Conservation (phyloP, 2,888 invertebrate genomes). For the Seira sanloemensis region DNA sequence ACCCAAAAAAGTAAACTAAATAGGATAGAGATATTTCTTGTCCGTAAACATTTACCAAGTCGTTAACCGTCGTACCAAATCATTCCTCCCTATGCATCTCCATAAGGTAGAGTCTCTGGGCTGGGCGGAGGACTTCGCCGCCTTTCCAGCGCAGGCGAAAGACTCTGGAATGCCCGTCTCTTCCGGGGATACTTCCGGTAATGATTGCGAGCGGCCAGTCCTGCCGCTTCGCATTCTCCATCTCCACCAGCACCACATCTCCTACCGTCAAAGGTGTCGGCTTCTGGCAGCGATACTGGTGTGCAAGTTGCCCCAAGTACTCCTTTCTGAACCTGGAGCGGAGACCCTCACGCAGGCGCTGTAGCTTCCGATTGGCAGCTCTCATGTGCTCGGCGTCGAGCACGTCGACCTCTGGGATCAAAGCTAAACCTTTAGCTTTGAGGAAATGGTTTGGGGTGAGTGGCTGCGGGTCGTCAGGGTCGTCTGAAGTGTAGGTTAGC, state of each 20-base stretch:
- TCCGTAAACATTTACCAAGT: too few relatives aligned
- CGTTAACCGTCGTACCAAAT: too few relatives aligned
- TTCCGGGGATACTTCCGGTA: not conserved
- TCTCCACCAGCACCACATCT: not conserved
- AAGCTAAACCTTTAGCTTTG: not conserved
- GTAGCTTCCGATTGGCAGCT: not conserved
- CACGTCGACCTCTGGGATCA: conserved; percentile 30
- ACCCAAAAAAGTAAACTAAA: too few relatives aligned
- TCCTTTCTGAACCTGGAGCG: conserved; percentile 12
- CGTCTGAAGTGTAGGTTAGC: conserved; percentile 13
- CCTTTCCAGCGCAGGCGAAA: not conserved
- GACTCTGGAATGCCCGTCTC: not conserved
- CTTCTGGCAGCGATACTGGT: not conserved
- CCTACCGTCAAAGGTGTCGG: not conserved
- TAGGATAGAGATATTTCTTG: too few relatives aligned
- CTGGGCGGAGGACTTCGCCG: not conserved
- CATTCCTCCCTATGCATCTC: too few relatives aligned
- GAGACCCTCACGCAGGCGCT: not conserved
- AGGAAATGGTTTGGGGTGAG: conserved; percentile 25
- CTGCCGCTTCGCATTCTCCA: not conserved
- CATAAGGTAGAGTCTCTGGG: not conserved
- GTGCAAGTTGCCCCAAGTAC: conserved; percentile 15
- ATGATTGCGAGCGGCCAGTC: not conserved
- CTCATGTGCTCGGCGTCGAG: not conserved
- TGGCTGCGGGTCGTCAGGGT: conserved; percentile 12